Percentiles rank a stretch among this genome's conserved stretches.
Evolutionary conservation across 1,140 invertebrate species (phyloP).

Genomic region (Caenorhabditis inopinata): DNA sequence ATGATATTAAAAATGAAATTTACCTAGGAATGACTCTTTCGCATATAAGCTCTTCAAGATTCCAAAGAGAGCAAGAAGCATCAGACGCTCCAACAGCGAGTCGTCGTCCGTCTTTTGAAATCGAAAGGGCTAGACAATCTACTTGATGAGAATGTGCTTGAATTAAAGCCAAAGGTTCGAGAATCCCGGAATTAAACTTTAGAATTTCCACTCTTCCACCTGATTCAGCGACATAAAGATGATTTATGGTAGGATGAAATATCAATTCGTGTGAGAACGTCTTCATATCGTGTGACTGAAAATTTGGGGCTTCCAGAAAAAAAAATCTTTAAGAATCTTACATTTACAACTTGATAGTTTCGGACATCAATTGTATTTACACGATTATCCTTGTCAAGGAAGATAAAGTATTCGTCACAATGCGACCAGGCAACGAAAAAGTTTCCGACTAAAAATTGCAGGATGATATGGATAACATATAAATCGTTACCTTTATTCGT

Average conservation of each 20-base stretch:
- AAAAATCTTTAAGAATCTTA: background rate
- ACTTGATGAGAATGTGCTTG: constrained; percentile 30
- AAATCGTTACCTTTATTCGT: background rate
- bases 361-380: constrained; percentile 12
- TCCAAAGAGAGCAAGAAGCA: constrained; percentile 29
- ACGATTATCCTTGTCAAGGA: constrained; percentile 21
- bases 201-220: constrained; percentile 38
- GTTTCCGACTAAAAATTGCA: constrained; percentile 9
- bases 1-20: background rate
- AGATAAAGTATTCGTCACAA: constrained; percentile 28
- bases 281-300: constrained; percentile 39
- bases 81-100: constrained; percentile 35
- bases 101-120: constrained; percentile 18
- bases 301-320: background rate
- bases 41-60: constrained; percentile 33
- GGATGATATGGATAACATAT: background rate
- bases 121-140: background rate
- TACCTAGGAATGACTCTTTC: constrained; percentile 18
- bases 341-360: constrained; percentile 8
- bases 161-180: background rate
- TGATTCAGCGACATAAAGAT: constrained; percentile 30
- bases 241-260: constrained; percentile 1
- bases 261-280: background rate
- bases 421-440: constrained; percentile 29
- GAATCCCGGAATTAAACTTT: background rate